A percentile compares a stretch with the other conserved stretches of the same genome.
phyloP scores from a whole-genome alignment of 2,888 invertebrate species.

The Athalia circularis region DNA sequence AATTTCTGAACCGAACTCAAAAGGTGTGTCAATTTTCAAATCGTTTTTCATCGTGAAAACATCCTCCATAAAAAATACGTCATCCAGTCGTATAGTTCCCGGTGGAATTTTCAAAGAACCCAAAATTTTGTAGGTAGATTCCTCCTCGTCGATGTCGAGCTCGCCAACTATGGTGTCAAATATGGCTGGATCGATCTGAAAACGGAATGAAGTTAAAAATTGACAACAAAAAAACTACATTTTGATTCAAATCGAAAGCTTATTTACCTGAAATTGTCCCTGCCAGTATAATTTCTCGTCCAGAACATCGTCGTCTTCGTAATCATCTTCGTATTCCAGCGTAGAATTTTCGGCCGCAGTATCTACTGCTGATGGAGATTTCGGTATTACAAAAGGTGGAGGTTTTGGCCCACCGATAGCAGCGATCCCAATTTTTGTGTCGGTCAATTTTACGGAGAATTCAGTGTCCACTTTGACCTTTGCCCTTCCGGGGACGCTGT shows the following conservation, averaged over 20 bases:
- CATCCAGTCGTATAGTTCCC: constrained; percentile 77
- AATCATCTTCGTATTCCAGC: constrained; percentile 60
- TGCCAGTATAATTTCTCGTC: constrained; percentile 76
- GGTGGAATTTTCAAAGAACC: constrained; percentile 75
- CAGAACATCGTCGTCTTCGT: constrained; percentile 72
- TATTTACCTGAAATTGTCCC: constrained; percentile 77
- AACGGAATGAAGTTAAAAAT: constrained; percentile 49
- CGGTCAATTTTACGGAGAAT: constrained; percentile 81
- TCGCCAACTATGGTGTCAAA: constrained; percentile 61
- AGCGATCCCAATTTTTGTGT: constrained; percentile 77
- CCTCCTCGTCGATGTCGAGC: constrained; percentile 69
- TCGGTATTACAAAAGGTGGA: constrained; percentile 58
- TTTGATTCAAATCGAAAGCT: neutral
- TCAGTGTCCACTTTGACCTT: constrained; percentile 79
- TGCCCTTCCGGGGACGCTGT: constrained; percentile 71
- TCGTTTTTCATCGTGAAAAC: constrained; percentile 77
- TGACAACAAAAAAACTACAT: constrained; percentile 2
- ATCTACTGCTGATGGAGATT: constrained; percentile 50
- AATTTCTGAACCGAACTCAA: constrained; percentile 73
- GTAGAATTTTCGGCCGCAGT: constrained; percentile 53
- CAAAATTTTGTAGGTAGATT: constrained; percentile 62
- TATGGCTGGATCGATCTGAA: constrained; percentile 61
- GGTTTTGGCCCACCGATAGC: constrained; percentile 64
- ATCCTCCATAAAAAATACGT: constrained; percentile 76
- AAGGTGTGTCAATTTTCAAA: constrained; percentile 78